Evolutionary conservation across 2,888 invertebrate genomes (phyloP).

Genomic region (Capitulum mitella): DNA sequence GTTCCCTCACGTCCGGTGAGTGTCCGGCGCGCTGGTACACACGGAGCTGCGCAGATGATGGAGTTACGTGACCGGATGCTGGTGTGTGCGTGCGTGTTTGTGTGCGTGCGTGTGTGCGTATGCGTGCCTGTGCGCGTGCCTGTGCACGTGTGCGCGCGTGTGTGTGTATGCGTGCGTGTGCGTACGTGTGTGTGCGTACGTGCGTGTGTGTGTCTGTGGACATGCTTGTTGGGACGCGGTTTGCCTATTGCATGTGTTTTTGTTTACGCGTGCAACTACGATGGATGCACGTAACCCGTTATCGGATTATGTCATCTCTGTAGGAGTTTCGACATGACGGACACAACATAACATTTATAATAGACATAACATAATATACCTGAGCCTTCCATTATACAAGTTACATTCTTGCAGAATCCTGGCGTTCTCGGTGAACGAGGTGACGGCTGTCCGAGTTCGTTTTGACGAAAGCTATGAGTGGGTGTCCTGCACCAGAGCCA

Average conservation of each 20-base stretch:
- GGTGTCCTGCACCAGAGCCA: slow-evolving; percentile 53
- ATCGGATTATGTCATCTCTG: too few species aligned
- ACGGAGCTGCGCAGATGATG: neutral
- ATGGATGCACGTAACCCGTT: too few species aligned
- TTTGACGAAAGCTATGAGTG: slow-evolving; percentile 57
- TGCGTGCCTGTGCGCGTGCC: too few species aligned
- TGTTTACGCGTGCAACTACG: too few species aligned
- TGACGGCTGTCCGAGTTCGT: slow-evolving; percentile 58
- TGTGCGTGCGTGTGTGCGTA: too few species aligned
- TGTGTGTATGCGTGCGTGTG: neutral
- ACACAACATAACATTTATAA: too few species aligned
- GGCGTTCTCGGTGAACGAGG: slow-evolving; percentile 62
- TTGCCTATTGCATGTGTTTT: too few species aligned
- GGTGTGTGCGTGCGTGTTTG: neutral
- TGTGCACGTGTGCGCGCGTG: neutral
- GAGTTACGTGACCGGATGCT: neutral
- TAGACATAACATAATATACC: too few species aligned
- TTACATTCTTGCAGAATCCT: slow-evolving; percentile 62
- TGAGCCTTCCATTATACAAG: too few species aligned
- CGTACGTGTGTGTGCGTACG: neutral
- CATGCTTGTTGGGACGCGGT: too few species aligned
- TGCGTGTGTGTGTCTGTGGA: slow-evolving; percentile 38
- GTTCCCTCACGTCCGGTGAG: slow-evolving; percentile 68
- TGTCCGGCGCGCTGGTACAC: neutral
- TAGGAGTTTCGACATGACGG: too few species aligned